phyloP scores from a whole-genome alignment of 2,113 vertebrate species.

The Bubo scandiacus region DNA sequence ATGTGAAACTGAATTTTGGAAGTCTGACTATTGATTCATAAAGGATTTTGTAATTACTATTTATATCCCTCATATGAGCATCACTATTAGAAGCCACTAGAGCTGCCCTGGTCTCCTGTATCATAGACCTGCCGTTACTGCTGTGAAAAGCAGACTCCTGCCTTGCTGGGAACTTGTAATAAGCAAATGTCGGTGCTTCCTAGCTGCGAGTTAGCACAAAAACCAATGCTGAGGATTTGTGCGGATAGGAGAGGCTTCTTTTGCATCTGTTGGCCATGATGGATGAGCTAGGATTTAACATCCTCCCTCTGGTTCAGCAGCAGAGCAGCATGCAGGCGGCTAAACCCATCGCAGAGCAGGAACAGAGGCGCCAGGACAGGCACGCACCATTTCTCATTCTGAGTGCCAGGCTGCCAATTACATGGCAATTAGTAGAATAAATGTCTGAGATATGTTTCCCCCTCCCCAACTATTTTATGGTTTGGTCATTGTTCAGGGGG shows the following conservation, averaged over 20 bases:
- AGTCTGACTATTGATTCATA: not conserved
- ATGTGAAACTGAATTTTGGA: not conserved
- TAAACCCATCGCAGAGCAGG: not conserved
- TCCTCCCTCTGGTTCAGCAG: not conserved
- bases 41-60: not conserved
- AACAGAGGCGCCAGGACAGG: not conserved
- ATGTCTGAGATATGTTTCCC: not conserved
- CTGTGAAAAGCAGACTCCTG: not conserved
- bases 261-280: not conserved
- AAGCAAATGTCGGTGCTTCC: not conserved
- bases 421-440: not conserved
- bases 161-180: not conserved
- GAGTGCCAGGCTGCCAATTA: not conserved
- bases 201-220: not conserved
- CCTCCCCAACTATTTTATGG: not conserved
- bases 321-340: not conserved
- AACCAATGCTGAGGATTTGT: not conserved
- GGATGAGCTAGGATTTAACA: not conserved
- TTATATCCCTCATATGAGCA: not conserved
- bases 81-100: not conserved
- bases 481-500: not conserved
- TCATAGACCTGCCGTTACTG: rapidly evolving
- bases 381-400: rapidly evolving
- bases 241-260: not conserved
- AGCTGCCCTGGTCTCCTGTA: not conserved